A percentile compares a stretch with the other conserved stretches of the same genome.
These are phyloP conservation scores for Gryllus longicercus DNA, from an alignment of 2,888 invertebrate genomes.

Conservation along the genomic window DNA sequence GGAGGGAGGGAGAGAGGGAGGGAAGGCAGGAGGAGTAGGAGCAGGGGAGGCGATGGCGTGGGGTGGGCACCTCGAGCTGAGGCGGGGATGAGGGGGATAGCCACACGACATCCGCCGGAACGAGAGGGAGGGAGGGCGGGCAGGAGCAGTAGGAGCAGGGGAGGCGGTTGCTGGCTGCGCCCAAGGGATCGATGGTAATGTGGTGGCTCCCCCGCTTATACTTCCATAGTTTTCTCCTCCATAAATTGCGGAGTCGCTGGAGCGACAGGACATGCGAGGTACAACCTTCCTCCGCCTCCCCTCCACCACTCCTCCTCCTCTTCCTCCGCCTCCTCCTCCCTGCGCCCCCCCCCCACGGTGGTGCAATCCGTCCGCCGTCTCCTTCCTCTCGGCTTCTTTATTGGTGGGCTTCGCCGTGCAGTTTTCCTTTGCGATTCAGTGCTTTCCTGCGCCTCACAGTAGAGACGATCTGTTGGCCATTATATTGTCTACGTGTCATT, in stretches of 20 bases:
- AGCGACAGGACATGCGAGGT: slow-evolving; percentile 17
- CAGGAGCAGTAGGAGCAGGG: neutral
- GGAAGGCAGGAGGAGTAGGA: too few relatives aligned
- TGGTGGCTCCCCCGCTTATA: neutral
- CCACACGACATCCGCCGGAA: too few relatives aligned
- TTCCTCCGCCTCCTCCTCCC: neutral
- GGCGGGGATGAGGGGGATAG: too few relatives aligned
- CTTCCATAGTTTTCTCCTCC: slow-evolving; percentile 17
- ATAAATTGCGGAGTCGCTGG: neutral
- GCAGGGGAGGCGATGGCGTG: neutral
- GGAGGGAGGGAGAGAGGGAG: too few relatives aligned
- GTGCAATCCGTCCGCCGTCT: too few relatives aligned
- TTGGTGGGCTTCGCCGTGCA: too few relatives aligned
- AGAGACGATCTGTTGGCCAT: too few relatives aligned
- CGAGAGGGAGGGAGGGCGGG: neutral
- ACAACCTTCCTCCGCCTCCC: neutral
- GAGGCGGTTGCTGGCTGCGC: neutral
- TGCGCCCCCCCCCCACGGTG: too few relatives aligned
- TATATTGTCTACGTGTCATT: too few relatives aligned
- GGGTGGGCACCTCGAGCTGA: neutral
- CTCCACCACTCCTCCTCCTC: neutral
- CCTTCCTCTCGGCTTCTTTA: too few relatives aligned
- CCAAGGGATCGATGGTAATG: neutral
- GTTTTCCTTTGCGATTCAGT: too few relatives aligned
- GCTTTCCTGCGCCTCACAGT: too few relatives aligned